Evolutionary conservation across 2,113 vertebrate genomes (phyloP).

Genomic region (Anguilla rostrata): DNA sequence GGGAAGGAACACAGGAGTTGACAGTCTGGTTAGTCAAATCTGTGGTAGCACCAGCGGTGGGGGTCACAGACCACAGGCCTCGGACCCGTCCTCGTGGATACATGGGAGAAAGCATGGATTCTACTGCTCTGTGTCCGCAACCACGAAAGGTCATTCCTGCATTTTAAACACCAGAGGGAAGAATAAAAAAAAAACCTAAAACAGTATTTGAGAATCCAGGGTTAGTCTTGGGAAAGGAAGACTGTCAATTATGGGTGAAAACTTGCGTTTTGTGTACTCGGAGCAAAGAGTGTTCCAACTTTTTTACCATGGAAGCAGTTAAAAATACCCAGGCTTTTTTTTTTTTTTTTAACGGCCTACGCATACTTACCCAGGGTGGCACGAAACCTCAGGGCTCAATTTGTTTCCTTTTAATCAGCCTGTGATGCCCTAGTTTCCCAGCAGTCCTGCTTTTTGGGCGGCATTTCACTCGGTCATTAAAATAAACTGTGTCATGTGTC

Average conservation of each 20-base stretch:
- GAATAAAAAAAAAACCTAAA: conserved; percentile 20
- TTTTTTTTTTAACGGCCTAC: not conserved
- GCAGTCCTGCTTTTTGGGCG: not conserved
- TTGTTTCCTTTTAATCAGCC: conserved; percentile 57
- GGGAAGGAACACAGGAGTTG: not conserved
- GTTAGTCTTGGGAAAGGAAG: conserved; percentile 18
- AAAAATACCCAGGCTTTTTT: conserved; percentile 40
- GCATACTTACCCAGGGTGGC: conserved; percentile 36
- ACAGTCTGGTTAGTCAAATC: not conserved
- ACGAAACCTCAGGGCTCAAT: conserved; percentile 40
- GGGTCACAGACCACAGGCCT: not conserved
- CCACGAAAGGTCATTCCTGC: not conserved
- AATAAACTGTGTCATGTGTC: conserved; percentile 46
- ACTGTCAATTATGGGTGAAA: conserved; percentile 11
- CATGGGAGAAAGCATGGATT: not conserved
- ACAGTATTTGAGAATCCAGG: conserved; percentile 28
- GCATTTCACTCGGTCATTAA: not conserved
- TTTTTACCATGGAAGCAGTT: conserved; percentile 25
- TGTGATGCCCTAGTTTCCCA: conserved; percentile 39
- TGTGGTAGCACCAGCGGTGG: not conserved
- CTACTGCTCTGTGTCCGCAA: not conserved
- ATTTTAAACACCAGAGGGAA: conserved; percentile 15
- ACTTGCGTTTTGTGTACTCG: conserved; percentile 33
- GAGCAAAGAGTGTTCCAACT: conserved; percentile 9
- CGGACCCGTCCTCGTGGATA: not conserved